phyloP scores from a whole-genome alignment of 2,113 vertebrate species.

The Alethe castanea region DNA sequence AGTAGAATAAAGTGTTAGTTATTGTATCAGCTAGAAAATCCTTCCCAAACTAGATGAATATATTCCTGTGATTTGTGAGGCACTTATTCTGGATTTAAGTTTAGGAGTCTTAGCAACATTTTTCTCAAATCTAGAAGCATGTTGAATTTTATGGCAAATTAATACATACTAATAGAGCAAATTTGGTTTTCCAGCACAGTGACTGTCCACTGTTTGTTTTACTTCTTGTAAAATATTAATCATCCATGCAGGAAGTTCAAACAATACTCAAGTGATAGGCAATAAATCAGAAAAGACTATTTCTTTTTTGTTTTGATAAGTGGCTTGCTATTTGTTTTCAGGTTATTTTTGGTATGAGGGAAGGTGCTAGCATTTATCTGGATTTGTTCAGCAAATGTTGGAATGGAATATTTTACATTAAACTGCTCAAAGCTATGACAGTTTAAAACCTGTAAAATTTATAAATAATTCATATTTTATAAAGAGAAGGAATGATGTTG shows the following conservation, averaged over 20 bases:
- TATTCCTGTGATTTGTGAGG: not conserved
- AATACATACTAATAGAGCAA: not conserved
- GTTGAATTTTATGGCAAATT: not conserved
- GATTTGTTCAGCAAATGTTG: not conserved
- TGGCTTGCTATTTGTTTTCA: not conserved
- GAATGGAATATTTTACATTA: not conserved
- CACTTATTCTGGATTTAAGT: not conserved
- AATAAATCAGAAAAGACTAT: not conserved
- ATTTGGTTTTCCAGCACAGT: not conserved
- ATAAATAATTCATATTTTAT: slow-evolving; percentile 36
- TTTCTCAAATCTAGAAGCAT: not conserved
- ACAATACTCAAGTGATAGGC: not conserved
- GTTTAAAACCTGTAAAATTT: not conserved
- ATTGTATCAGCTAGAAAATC: not conserved
- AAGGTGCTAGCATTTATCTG: not conserved
- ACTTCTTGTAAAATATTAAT: not conserved
- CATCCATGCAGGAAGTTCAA: not conserved
- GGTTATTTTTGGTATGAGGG: not conserved
- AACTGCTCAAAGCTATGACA: not conserved
- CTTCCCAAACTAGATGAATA: not conserved
- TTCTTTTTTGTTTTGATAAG: not conserved
- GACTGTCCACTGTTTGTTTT: not conserved
- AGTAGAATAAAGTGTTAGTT: not conserved
- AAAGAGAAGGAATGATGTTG: not conserved
- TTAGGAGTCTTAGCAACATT: not conserved